Conservation (phyloP, 2,113 vertebrate genomes). For the Hippocampus comes region DNA sequence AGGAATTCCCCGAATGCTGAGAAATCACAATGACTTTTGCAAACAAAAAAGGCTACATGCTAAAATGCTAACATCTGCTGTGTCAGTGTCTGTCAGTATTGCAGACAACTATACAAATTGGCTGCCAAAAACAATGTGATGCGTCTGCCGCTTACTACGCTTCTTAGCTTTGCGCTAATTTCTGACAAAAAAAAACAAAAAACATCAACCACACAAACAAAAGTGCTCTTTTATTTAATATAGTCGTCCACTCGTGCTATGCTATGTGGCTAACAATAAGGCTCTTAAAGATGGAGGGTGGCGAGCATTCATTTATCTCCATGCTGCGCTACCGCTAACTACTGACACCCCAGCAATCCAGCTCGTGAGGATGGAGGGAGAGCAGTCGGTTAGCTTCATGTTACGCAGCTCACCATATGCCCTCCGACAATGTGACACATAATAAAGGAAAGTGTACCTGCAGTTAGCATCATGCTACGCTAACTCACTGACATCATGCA, state of each 20-base stretch:
- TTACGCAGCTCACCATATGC: too few species aligned
- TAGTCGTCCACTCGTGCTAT: slow-evolving; percentile 5
- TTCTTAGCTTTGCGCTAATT: slow-evolving; percentile 20
- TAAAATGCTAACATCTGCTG: not conserved
- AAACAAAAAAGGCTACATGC: slow-evolving; percentile 2
- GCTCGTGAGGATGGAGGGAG: too few species aligned
- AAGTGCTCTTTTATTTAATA: slow-evolving; percentile 39
- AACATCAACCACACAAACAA: slow-evolving; percentile 11
- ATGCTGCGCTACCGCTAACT: not conserved
- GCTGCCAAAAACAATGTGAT: slow-evolving; percentile 24
- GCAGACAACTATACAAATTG: slow-evolving; percentile 20
- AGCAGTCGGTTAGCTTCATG: too few species aligned
- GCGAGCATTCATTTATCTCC: not conserved
- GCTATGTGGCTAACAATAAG: not conserved
- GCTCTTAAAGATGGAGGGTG: not conserved
- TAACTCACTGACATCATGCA: not conserved
- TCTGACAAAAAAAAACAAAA: slow-evolving; percentile 10
- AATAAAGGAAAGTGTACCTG: not conserved
- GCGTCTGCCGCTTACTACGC: slow-evolving; percentile 30
- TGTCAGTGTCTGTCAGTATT: slow-evolving; percentile 11
- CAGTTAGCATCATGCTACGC: not conserved
- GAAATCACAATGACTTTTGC: not conserved
- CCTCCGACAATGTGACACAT: too few species aligned
- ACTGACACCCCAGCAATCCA: not conserved
- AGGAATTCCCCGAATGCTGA: not conserved